Percentiles rank a stretch among this genome's conserved stretches.
phyloP scores from a whole-genome alignment of 2,888 invertebrate genomes.

The Heteromyza rotundicornis region DNA sequence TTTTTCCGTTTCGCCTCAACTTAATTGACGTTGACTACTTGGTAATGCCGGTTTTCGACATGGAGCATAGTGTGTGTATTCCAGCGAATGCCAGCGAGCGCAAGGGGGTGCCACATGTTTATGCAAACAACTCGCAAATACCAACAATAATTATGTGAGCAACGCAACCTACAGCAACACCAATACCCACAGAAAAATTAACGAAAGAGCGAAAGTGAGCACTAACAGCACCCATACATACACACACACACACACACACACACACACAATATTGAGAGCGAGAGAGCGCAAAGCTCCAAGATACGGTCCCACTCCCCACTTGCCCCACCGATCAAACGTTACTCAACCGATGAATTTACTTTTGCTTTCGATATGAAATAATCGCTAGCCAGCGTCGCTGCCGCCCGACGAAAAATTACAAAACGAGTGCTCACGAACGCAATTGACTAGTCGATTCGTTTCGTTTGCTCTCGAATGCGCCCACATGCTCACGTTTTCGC shows the following conservation, averaged over 20 bases:
- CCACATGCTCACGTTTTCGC: constrained; percentile 16
- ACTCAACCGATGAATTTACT: constrained; percentile 46
- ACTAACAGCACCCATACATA: too few relatives aligned
- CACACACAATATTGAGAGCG: too few relatives aligned
- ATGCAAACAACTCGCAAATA: background rate
- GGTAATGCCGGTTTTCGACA: constrained; percentile 16
- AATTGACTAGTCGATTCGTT: constrained; percentile 11
- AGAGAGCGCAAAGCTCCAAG: constrained; percentile 29
- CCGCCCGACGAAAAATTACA: background rate
- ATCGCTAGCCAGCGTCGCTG: constrained; percentile 34
- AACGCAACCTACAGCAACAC: constrained; percentile 19
- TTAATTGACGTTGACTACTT: constrained; percentile 44
- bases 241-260: too few relatives aligned
- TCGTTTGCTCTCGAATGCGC: constrained; percentile 3
- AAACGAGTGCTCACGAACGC: constrained; percentile 34
- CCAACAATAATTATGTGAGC: background rate
- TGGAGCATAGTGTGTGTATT: too few relatives aligned
- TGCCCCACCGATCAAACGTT: background rate
- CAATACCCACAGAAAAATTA: background rate
- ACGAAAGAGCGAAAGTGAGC: background rate
- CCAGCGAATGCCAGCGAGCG: background rate
- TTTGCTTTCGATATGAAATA: constrained; percentile 63
- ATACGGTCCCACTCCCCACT: background rate
- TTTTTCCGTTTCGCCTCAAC: constrained; percentile 49
- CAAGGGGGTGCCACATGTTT: constrained; percentile 13